phyloP scores from a whole-genome alignment of 2,113 vertebrate genomes.

The Condylura cristata region DNA sequence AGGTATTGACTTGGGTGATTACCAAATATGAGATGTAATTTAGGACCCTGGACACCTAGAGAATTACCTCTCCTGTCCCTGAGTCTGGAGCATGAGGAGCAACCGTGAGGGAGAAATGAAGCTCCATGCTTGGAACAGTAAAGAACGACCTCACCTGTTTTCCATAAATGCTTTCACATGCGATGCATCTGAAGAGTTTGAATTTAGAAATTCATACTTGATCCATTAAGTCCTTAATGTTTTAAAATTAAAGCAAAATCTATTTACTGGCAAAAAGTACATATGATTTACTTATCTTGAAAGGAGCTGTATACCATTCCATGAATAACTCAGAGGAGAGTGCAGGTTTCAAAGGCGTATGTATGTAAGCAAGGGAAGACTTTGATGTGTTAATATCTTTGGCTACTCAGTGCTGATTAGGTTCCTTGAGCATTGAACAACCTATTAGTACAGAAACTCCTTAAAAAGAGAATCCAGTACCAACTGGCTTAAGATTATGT shows the following conservation, averaged over 20 bases:
- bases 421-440: neutral
- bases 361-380: neutral
- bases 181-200: neutral
- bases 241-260: neutral
- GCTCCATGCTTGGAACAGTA: neutral
- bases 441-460: neutral
- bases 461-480: neutral
- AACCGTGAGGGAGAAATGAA: neutral
- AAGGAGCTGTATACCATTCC: neutral
- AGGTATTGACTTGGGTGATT: neutral
- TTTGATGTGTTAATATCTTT: neutral
- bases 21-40: neutral
- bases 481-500: neutral
- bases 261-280: neutral
- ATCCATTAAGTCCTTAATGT: neutral
- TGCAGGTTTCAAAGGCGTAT: neutral
- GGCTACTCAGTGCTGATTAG: neutral
- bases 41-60: too few species aligned
- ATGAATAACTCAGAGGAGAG: neutral
- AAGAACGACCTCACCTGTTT: neutral
- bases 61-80: neutral
- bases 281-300: neutral
- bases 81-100: neutral
- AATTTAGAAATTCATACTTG: neutral
- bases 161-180: neutral